phyloP scores from a whole-genome alignment of 2,888 invertebrate species.

The Epistrophella euchroma region DNA sequence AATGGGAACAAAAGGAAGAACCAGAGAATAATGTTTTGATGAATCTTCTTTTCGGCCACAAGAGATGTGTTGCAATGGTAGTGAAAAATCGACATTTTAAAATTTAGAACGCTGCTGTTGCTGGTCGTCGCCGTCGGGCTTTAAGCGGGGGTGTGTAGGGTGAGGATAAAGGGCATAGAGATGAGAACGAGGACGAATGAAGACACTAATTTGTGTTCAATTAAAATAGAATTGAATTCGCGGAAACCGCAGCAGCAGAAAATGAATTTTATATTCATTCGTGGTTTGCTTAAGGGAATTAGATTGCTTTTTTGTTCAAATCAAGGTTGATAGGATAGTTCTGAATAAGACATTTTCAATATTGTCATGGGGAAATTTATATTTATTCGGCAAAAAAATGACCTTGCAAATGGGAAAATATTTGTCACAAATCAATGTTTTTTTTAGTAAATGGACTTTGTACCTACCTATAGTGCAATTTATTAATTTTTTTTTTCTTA shows the following conservation, averaged over 20 bases:
- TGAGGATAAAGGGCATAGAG: not conserved
- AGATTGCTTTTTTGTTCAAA: slow-evolving; percentile 7
- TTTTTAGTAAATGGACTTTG: not conserved
- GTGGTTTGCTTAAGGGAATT: slow-evolving; percentile 28
- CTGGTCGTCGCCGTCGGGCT: not conserved
- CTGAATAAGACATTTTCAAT: slow-evolving; percentile 7
- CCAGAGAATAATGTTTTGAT: slow-evolving; percentile 70
- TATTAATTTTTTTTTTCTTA: not conserved
- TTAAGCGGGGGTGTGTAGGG: not conserved
- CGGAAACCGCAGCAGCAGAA: slow-evolving; percentile 19
- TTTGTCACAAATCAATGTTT: slow-evolving; percentile 2
- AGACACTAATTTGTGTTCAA: slow-evolving; percentile 52
- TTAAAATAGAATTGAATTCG: slow-evolving; percentile 60
- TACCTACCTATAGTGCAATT: not conserved
- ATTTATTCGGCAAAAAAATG: not conserved
- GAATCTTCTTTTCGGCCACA: slow-evolving; percentile 62
- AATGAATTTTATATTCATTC: slow-evolving; percentile 25
- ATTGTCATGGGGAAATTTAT: slow-evolving; percentile 11
- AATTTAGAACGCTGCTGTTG: slow-evolving; percentile 13
- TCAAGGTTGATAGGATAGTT: slow-evolving; percentile 18
- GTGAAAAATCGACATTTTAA: slow-evolving; percentile 61
- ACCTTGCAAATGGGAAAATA: slow-evolving; percentile 11
- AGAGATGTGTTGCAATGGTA: slow-evolving; percentile 45
- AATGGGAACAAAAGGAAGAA: slow-evolving; percentile 60
- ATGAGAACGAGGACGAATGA: slow-evolving; percentile 10